These are phyloP conservation scores for Agonopterix alstromeriana DNA, from an alignment of 2,888 invertebrate genomes.

Conservation along the genomic window DNA sequence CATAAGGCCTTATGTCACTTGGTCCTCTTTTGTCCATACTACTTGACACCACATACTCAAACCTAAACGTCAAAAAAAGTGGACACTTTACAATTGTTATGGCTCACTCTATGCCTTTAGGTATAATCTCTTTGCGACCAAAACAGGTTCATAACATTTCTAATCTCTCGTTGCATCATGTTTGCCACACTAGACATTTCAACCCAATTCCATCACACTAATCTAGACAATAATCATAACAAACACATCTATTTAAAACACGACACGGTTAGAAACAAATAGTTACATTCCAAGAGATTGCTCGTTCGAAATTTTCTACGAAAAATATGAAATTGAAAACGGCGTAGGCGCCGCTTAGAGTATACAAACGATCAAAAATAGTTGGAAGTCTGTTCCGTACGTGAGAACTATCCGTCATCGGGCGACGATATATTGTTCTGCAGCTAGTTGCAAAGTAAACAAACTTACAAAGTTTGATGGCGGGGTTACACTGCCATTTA, in stretches of 20 bases:
- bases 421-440: conserved; percentile 40
- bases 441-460: conserved; percentile 19
- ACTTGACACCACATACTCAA: too few relatives aligned
- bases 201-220: too few relatives aligned
- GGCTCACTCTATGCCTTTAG: too few relatives aligned
- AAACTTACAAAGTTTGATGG: conserved; percentile 25
- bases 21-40: too few relatives aligned
- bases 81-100: too few relatives aligned
- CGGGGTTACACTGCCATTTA: conserved; percentile 21
- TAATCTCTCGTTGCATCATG: too few relatives aligned
- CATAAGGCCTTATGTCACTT: too few relatives aligned
- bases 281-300: conserved; percentile 4
- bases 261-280: conserved; percentile 3
- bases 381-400: conserved; percentile 17
- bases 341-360: conserved; percentile 1
- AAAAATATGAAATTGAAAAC: conserved; percentile 9
- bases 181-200: too few relatives aligned
- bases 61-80: too few relatives aligned
- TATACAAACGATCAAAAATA: conserved; percentile 45
- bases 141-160: too few relatives aligned
- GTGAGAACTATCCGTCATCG: conserved; percentile 52
- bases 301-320: background rate
- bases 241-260: conserved; percentile 1
- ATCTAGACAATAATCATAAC: background rate
- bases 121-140: too few relatives aligned